Evolutionary conservation across 1,140 invertebrate genomes (phyloP).

Genomic region (Polyergus mexicanus): DNA sequence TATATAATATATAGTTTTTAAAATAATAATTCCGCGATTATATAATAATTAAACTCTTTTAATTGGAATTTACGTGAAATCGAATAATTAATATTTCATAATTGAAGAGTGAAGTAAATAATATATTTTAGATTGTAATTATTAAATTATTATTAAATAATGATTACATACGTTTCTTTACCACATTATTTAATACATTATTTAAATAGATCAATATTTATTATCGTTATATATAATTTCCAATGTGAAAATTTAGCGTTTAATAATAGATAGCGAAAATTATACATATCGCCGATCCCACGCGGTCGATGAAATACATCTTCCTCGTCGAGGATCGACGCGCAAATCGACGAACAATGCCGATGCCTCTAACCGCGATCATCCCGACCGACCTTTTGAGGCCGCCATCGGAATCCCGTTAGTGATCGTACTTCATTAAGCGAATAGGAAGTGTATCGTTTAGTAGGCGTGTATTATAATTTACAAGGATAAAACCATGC

Average conservation of each 20-base stretch:
- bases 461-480: slow-evolving; percentile 73
- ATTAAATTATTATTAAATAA: slow-evolving; percentile 45
- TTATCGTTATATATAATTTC: slow-evolving; percentile 29
- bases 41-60: slow-evolving; percentile 39
- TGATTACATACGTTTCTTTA: slow-evolving; percentile 42
- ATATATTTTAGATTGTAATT: slow-evolving; percentile 45
- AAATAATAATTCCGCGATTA: slow-evolving; percentile 35
- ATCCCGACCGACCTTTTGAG: slow-evolving; percentile 64
- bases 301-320: slow-evolving; percentile 33
- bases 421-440: slow-evolving; percentile 70
- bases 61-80: slow-evolving; percentile 31
- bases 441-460: slow-evolving; percentile 69
- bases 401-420: slow-evolving; percentile 63
- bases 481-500: slow-evolving; percentile 61
- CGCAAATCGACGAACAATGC: slow-evolving; percentile 50
- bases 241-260: slow-evolving; percentile 51
- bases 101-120: slow-evolving; percentile 44
- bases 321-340: slow-evolving; percentile 48
- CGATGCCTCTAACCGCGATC: slow-evolving; percentile 27
- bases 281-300: slow-evolving; percentile 22
- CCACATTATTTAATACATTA: slow-evolving; percentile 33
- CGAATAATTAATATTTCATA: slow-evolving; percentile 54
- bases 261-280: slow-evolving; percentile 45
- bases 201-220: slow-evolving; percentile 50
- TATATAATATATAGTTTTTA: slow-evolving; percentile 12